Base-by-base conservation (phyloP, 2,888 invertebrate genomes). In the Rutpela maculata region DNA sequence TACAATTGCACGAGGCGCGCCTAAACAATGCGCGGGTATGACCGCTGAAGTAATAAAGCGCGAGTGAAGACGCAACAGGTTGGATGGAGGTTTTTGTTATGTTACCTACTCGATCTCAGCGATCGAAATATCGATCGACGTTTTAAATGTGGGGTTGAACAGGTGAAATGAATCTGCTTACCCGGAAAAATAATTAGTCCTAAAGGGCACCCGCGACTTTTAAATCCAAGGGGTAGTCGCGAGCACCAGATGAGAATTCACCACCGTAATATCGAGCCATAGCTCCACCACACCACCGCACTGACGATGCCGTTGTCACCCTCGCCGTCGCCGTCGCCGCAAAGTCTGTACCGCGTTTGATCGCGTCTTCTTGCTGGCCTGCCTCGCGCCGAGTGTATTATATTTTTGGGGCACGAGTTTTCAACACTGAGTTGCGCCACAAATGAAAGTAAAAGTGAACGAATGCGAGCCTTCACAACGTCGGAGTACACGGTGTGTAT, bases 401-500 rank as follows among this genome's bases (percentile, higher is more conserved):
- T 88, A 89, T 89, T 89, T 89, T 89, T 89, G 89, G 89, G 89
- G 87, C 89, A 89, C 88, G 87, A 88, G 82, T 88, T 88, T 88
- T 87, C 88, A 86, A 87, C 88, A 87, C 88, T 82, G 85, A 85
- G 87, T 90, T 90, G 89, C 90, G 89, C 88, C 89, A 90, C 89
- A 89, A 90, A 90, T 90, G 90, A 90, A 90, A 90, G 90, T 90
- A 90, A 90, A 90, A 90, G 90, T 90, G 88, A 90, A 87, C 88
- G 87, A 88, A 85, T 82, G 84, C 84, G 83, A 86, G 85, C 84
- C 85, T 86, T 85, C 85, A 84, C 83, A 85, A 82, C 82, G 77
- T 80, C 80, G 83, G 78, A 77, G 79, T 78, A 77, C 72, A 78
- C 76, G 77, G 81, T 83, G 82, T 80, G 80, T 80, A 83, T 82